A percentile compares a stretch with the other conserved stretches of the same genome.
Conservation (phyloP, 2,797 vertebrate genomes). For the Philypnodon macrostomus region DNA sequence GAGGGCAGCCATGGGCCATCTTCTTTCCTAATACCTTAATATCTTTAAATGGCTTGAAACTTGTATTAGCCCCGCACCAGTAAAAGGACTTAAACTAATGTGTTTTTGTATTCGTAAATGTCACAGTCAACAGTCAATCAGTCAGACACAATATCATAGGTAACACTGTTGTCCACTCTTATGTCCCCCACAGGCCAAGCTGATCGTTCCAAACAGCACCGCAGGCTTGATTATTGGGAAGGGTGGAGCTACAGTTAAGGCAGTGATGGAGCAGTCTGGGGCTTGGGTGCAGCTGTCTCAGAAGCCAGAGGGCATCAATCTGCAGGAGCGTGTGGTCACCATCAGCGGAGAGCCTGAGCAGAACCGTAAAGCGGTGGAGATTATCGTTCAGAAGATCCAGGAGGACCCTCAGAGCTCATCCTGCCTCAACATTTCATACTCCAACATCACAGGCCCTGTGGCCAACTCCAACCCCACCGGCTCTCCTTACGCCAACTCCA, state of each 20-base stretch:
- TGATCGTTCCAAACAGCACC: conserved; percentile 94
- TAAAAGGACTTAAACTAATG: no score
- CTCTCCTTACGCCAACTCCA: conserved; percentile 90
- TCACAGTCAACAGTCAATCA: no score
- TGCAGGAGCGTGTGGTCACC: conserved; percentile 92
- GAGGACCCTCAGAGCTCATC: conserved; percentile 93
- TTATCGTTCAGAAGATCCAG: conserved; percentile 94
- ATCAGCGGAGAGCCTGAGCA: conserved; percentile 91
- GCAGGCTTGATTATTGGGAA: conserved; percentile 93
- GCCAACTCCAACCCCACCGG: conserved; percentile 96
- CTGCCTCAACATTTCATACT: conserved; percentile 95
- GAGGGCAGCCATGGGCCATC: no score
- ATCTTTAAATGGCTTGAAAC: no score
- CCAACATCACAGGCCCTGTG: conserved; percentile 91
- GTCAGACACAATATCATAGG: no score
- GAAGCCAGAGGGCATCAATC: conserved; percentile 92
- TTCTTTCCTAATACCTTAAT: no score
- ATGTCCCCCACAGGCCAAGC: conserved; percentile 79
- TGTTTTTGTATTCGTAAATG: no score
- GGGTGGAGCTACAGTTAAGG: conserved; percentile 89
- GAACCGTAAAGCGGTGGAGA: conserved; percentile 90
- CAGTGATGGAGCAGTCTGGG: conserved; percentile 93
- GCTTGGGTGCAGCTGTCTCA: conserved; percentile 96
- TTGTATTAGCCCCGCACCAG: no score
- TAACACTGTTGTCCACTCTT: neutral